Evolutionary conservation across 2,888 invertebrate genomes (phyloP).

Genomic region (Allolobophora icterica): DNA sequence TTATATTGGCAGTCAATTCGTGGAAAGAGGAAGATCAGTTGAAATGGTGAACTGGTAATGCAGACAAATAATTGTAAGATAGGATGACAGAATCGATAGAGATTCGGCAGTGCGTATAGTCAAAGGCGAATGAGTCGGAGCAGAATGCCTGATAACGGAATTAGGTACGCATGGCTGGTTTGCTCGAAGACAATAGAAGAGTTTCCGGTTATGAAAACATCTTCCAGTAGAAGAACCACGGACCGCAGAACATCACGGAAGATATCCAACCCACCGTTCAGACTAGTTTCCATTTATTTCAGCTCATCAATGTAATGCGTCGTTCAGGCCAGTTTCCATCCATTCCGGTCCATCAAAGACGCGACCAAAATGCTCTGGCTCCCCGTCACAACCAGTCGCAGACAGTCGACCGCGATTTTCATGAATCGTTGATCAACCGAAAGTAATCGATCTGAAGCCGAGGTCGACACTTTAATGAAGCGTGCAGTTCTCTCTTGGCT

Average conservation of each 20-base stretch:
- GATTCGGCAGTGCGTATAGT: background rate
- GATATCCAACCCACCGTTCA: background rate
- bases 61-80: background rate
- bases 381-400: background rate
- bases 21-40: background rate
- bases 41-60: background rate
- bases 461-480: background rate
- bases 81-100: background rate
- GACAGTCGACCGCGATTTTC: background rate
- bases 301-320: background rate
- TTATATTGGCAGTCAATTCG: background rate
- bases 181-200: background rate
- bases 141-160: background rate
- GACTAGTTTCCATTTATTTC: background rate
- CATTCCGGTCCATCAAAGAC: background rate
- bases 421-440: background rate
- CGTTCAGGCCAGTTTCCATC: background rate
- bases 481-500: background rate
- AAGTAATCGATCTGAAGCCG: background rate
- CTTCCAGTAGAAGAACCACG: background rate
- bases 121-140: background rate
- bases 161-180: background rate
- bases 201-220: constrained; percentile 1
- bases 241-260: background rate
- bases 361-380: background rate